phyloP scores from a whole-genome alignment of 2,113 vertebrate species.

The Calypte anna region DNA sequence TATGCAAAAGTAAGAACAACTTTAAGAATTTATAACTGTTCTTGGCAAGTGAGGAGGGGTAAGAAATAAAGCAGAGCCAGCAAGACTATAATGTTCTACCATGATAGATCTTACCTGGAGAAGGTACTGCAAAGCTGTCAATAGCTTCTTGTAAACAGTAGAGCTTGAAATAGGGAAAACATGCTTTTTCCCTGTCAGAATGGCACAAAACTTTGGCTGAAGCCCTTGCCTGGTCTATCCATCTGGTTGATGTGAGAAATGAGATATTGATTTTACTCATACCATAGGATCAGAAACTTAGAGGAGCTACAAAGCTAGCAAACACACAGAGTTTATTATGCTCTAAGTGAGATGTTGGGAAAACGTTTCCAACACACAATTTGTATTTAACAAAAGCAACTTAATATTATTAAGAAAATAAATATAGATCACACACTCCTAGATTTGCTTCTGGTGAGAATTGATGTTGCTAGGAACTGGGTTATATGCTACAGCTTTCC shows the following conservation, averaged over 20 bases:
- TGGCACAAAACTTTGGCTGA: constrained; percentile 69
- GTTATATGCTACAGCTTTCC: background rate
- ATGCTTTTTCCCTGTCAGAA: constrained; percentile 66
- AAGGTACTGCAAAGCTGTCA: constrained; percentile 67
- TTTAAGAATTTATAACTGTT: constrained; percentile 48
- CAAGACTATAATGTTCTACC: constrained; percentile 34
- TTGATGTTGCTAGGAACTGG: background rate
- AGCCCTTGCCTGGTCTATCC: constrained; percentile 66
- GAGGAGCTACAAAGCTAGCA: constrained; percentile 51
- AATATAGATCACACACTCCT: background rate
- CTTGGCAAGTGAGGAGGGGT: background rate
- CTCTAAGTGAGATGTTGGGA: constrained; percentile 45
- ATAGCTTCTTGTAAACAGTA: constrained; percentile 69
- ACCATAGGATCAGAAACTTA: constrained; percentile 70
- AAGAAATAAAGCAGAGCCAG: constrained; percentile 21
- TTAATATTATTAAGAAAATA: background rate
- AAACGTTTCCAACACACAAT: constrained; percentile 16
- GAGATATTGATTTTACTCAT: constrained; percentile 81
- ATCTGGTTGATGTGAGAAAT: constrained; percentile 81
- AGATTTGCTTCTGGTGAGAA: background rate
- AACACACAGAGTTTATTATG: constrained; percentile 14
- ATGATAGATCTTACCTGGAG: constrained; percentile 51
- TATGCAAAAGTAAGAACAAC: background rate
- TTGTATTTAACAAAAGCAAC: constrained; percentile 45
- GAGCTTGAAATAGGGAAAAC: constrained; percentile 68